Percentiles rank a stretch among this genome's conserved stretches.
phyloP scores from a whole-genome alignment of 2,797 vertebrate species.

The Epinephelus awoara region DNA sequence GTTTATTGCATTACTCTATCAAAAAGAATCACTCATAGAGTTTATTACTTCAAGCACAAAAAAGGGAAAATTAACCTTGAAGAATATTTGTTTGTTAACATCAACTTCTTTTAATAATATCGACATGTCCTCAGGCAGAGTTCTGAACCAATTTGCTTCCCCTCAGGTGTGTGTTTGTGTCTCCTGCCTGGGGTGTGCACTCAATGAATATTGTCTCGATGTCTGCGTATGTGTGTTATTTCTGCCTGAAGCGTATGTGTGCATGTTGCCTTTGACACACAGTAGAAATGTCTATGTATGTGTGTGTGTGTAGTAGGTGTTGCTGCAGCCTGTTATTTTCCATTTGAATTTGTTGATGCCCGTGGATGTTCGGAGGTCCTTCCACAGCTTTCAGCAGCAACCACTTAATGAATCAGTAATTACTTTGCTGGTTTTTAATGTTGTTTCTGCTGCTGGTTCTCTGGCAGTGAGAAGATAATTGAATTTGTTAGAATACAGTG shows the following conservation, averaged over 20 bases:
- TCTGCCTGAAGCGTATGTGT: neutral
- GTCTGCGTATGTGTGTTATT: conserved; percentile 8
- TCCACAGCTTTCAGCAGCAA: conserved; percentile 30
- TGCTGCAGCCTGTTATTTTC: conserved; percentile 11
- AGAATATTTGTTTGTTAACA: conserved; percentile 2
- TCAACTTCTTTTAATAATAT: conserved; percentile 10
- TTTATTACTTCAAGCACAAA: neutral
- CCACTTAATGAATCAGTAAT: conserved; percentile 48
- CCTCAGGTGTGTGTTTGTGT: conserved; percentile 24
- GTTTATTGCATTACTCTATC: neutral
- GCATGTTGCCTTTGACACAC: conserved; percentile 3
- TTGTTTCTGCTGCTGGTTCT: conserved; percentile 33
- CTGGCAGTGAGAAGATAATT: conserved; percentile 44
- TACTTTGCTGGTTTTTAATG: conserved; percentile 45
- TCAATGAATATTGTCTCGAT: neutral
- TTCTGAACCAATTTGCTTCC: conserved; percentile 10
- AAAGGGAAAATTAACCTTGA: neutral
- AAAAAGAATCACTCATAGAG: neutral
- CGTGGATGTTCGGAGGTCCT: conserved; percentile 7
- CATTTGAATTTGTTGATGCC: conserved; percentile 46
- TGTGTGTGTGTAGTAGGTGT: neutral
- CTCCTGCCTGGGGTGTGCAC: neutral
- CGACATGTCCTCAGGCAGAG: conserved; percentile 9
- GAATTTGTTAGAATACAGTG: conserved; percentile 42
- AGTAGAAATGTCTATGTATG: neutral